Evolutionary conservation across 2,888 invertebrate species (phyloP), one percentile per base, ranked within the genome.

Genomic region (Polyploca ridens): DNA sequence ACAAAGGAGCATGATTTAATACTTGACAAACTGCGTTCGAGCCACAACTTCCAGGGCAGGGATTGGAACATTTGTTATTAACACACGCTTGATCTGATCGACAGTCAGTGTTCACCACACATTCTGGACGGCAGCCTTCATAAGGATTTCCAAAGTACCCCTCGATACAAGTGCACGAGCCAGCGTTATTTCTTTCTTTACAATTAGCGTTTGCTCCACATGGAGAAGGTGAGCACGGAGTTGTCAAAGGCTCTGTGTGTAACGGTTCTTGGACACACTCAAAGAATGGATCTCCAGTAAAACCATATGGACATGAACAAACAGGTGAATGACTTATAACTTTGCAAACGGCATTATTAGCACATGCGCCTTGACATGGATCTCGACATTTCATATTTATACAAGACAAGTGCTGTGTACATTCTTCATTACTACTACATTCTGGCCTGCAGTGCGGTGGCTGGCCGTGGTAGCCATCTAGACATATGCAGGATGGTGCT

Each of bases 381-480:
- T 97, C 96, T 77, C 94, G 95, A 83, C 97, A 97, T 91, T 97
- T 97, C 82, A 96, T 96, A 84, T 96, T 96, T 41, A 96, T 94
- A 80, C 97, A 98, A 3, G 97, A 96, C 71, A 96, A 89, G 72
- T 95, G 94, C 71, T 91, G 91, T 14, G 95, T 86, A 81, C 97
- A 97, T 85, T 97, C 97, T 72, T 96, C 95, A 77, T 97, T 97
- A 70, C 96, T 96, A 61, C 96, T 94, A 85, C 98, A 98, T 90
- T 97, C 97, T 1, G 97, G 97, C 72, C 96, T 94, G 77, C 97
- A 97, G 75, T 96, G 96, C 4, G 97, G 97, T 62, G 97, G 96
- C 69, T 95, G 94, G 35, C 97, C 97, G 58, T 95, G 94, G 77
- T 95, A 96, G 65, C 95, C 95, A 64, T 96, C 94, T 63, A 96